Base-by-base conservation (phyloP, 2,797 vertebrate genomes). In the Vespertilio murinus region DNA sequence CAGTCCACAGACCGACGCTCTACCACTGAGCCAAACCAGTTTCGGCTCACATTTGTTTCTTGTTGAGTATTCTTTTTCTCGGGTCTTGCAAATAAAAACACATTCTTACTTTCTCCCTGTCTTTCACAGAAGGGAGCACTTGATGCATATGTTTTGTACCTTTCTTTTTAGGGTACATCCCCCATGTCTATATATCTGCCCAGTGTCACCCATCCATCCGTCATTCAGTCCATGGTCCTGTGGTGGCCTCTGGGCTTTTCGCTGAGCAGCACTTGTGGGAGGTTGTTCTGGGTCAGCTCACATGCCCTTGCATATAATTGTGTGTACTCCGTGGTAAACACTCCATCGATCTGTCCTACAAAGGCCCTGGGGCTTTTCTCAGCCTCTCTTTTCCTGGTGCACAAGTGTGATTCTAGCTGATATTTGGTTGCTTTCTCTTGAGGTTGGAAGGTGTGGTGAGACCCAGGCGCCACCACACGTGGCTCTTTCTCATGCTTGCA, bases 281-380 rank as follows among this genome's bases (percentile, higher is more conserved):
- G 90, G 42, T 45, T 22, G 12, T 67, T 30, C 17, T 3, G 0
- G 23, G 22, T 59, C 65, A 35, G 54, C 64, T 8, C 9, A 2
- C 1, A 33, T 33, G 40, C 45, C 10, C 40, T 38, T 25, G 78
- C 10, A 3, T 23, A 6, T 18, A 2, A 8, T 61, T 28, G 11
- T 3, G 1, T 71, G 7, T 67, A 9, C 28, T 87, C 45, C 11
- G 0, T 6, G 47, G 18, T 14, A 1, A 49, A 33, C 1, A 2
- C 49, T 17, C 2, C 0, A 5, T 65, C 13, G 54, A 12, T 30
- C 35, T 30, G 16, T 20, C 25, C 20, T 8, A 0, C 17, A 9
- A 23, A 23, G 6, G 13, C 18, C 56, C 30, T 0, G 0, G 30
- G 59, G 30, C 59, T 22, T 0, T 22, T 33, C 16, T 5, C 14